Evolutionary conservation across 2,113 vertebrate genomes (phyloP).

Genomic region (Podarcis muralis): DNA sequence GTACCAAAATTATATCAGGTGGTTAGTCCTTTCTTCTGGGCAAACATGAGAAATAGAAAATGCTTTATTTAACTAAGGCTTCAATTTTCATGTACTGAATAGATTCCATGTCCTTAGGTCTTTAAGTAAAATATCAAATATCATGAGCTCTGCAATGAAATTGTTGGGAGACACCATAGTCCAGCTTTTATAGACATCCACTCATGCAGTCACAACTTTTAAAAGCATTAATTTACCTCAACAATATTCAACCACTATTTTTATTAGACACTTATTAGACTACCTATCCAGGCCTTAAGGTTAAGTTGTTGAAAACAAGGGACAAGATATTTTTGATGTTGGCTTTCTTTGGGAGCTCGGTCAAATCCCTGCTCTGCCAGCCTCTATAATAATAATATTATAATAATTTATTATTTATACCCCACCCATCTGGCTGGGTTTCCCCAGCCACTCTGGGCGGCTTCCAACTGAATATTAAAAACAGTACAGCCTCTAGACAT

Average conservation of each 20-base stretch:
- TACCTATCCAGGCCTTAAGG: no score
- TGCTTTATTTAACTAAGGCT: background rate
- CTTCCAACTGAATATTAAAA: no score
- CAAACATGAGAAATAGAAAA: background rate
- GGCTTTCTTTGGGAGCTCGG: background rate
- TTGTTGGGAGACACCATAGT: background rate
- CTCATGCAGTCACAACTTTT: background rate
- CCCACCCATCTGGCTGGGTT: no score
- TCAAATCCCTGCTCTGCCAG: background rate
- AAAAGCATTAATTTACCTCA: background rate
- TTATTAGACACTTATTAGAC: background rate
- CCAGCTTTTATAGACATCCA: background rate
- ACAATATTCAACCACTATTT: background rate
- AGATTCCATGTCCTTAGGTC: background rate
- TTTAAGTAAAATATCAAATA: background rate
- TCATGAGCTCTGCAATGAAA: background rate
- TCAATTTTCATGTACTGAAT: background rate
- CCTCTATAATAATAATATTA: no score
- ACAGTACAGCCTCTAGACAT: background rate
- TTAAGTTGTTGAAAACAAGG: background rate
- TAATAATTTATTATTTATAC: no score
- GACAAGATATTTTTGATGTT: background rate
- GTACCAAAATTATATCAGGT: conserved; percentile 2
- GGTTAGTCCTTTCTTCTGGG: background rate
- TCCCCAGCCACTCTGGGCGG: no score